Conservation (phyloP, 2,113 vertebrate genomes). For the Rhinolophus ferrumequinum region DNA sequence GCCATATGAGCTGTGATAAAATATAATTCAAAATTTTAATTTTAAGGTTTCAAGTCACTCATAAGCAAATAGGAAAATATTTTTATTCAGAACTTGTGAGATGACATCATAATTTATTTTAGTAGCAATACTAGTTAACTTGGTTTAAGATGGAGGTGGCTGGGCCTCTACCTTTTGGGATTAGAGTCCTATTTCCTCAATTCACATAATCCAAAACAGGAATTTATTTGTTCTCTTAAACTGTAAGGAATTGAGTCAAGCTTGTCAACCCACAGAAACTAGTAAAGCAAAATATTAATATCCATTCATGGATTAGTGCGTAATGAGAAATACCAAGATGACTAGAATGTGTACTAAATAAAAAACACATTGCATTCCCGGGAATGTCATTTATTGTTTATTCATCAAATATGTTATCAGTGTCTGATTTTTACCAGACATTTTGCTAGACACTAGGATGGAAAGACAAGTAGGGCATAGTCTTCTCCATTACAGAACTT, state of each 20-base stretch:
- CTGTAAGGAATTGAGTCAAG: neutral
- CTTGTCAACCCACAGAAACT: constrained; percentile 7
- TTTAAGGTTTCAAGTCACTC: neutral
- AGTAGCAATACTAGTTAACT: neutral
- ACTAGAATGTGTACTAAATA: neutral
- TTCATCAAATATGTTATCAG: constrained; percentile 52
- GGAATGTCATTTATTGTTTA: constrained; percentile 59
- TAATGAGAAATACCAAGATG: constrained; percentile 38
- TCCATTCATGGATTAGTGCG: neutral
- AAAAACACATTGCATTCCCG: neutral
- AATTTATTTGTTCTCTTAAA: neutral
- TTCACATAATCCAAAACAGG: neutral
- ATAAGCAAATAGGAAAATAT: neutral
- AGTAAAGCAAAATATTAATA: constrained; percentile 42
- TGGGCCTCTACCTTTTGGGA: neutral
- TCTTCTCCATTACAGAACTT: neutral
- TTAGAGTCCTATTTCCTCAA: neutral
- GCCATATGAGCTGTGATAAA: neutral
- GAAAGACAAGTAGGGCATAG: constrained; percentile 10
- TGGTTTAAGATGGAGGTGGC: neutral
- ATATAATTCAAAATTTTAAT: neutral
- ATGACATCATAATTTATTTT: neutral
- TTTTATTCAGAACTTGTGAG: neutral
- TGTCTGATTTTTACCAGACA: constrained; percentile 49
- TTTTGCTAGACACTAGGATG: constrained; percentile 11